Percentiles rank a stretch among this genome's conserved stretches.
phyloP scores from a whole-genome alignment of 2,888 invertebrate genomes.

The Thecocarcelia acutangulata region DNA sequence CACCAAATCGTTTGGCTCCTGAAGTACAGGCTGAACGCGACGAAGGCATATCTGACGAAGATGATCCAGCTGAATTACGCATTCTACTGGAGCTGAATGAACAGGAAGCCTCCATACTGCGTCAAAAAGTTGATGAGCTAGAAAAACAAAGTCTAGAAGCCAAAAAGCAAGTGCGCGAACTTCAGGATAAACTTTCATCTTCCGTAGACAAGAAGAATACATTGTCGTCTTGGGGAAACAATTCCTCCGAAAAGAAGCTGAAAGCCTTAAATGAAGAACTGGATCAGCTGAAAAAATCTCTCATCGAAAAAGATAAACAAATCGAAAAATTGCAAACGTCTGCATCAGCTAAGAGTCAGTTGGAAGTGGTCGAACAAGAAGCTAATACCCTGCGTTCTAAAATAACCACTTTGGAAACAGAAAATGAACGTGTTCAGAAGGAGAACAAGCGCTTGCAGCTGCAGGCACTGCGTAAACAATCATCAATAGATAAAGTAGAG shows the following conservation, averaged over 20 bases:
- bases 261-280: slow-evolving; percentile 88
- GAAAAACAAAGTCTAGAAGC: slow-evolving; percentile 90
- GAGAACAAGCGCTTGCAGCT: slow-evolving; percentile 88
- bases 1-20: slow-evolving; percentile 85
- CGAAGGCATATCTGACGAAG: slow-evolving; percentile 89
- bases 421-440: slow-evolving; percentile 88
- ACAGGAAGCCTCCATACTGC: slow-evolving; percentile 92
- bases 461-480: slow-evolving; percentile 82
- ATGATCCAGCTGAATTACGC: slow-evolving; percentile 91
- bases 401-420: slow-evolving; percentile 86
- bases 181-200: slow-evolving; percentile 86
- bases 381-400: slow-evolving; percentile 86
- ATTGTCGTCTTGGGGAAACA: slow-evolving; percentile 62
- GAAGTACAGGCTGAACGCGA: slow-evolving; percentile 87
- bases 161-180: slow-evolving; percentile 88
- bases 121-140: slow-evolving; percentile 91
- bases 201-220: slow-evolving; percentile 42
- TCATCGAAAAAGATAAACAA: slow-evolving; percentile 91
- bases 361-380: slow-evolving; percentile 90
- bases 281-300: slow-evolving; percentile 87
- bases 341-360: slow-evolving; percentile 85
- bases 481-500: slow-evolving; percentile 72
- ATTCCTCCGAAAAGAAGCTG: slow-evolving; percentile 77
- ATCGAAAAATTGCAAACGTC: slow-evolving; percentile 89
- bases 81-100: slow-evolving; percentile 93